These are phyloP conservation scores for Pharmacophagus antenor DNA, from an alignment of 2,888 invertebrate genomes.

Conservation along the genomic window DNA sequence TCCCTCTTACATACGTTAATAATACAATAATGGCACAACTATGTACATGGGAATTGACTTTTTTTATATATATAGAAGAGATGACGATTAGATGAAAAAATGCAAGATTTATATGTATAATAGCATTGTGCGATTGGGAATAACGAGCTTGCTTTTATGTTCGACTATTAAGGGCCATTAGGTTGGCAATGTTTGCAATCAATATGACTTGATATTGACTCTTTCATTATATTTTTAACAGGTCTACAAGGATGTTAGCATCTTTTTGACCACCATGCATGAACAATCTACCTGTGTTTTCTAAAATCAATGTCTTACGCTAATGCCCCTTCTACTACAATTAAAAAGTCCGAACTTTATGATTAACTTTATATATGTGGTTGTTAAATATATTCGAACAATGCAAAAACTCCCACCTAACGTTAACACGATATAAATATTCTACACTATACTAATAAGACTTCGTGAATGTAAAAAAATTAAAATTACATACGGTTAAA, in stretches of 20 bases:
- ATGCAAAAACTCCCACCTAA: constrained; percentile 19
- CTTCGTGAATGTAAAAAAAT: constrained; percentile 12
- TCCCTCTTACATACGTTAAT: constrained; percentile 48
- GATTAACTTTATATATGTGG: too few species aligned
- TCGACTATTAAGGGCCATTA: constrained; percentile 11
- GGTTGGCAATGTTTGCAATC: background rate
- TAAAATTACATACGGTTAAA: background rate
- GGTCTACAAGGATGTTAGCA: too few species aligned
- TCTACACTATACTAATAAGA: constrained; percentile 8
- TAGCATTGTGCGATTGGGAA: constrained; percentile 28
- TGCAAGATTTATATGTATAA: constrained; percentile 38
- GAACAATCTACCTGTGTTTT: too few species aligned
- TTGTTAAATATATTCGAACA: background rate
- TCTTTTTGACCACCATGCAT: too few species aligned
- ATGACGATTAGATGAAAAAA: constrained; percentile 43
- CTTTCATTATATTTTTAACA: background rate
- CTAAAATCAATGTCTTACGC: too few species aligned
- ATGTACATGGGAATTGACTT: constrained; percentile 79
- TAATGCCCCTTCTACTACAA: too few species aligned
- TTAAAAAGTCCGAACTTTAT: too few species aligned
- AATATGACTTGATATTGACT: too few species aligned
- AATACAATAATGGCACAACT: constrained; percentile 74
- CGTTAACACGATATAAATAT: constrained; percentile 13
- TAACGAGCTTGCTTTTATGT: constrained; percentile 7
- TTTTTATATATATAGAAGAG: constrained; percentile 52